phyloP scores from a whole-genome alignment of 92 coral and sea anemone genomes.

The Phenganax stokvisi region DNA sequence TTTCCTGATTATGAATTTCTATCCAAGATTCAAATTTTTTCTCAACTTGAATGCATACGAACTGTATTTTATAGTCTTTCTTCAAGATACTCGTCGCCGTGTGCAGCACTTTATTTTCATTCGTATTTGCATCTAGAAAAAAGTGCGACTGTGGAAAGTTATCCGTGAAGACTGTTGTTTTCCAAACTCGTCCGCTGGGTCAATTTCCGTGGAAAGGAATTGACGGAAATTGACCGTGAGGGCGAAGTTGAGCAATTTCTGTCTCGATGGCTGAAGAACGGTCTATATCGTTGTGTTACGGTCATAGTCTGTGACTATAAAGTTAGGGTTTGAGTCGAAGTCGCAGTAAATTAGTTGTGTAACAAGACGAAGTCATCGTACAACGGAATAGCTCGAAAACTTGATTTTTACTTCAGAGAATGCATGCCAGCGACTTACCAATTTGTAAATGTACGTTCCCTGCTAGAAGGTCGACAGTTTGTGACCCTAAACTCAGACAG shows the following conservation, averaged over 20 bases:
- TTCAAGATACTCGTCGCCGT: constrained; percentile 19
- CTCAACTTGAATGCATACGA: constrained; percentile 39
- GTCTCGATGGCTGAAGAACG: no score
- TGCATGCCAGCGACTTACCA: constrained; percentile 6
- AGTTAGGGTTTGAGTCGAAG: no score
- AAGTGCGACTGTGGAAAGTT: neutral
- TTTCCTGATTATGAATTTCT: neutral
- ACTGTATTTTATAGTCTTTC: constrained; percentile 8
- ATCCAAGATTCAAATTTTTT: constrained; percentile 27
- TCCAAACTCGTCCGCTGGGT: no score
- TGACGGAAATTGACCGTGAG: no score
- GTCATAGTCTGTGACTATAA: no score
- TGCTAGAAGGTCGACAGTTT: constrained; percentile 25
- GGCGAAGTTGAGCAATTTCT: no score
- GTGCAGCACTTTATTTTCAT: constrained; percentile 29
- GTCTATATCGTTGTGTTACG: no score
- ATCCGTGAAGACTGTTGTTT: neutral
- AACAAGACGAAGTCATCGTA: no score
- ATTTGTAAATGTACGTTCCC: constrained; percentile 28
- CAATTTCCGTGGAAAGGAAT: no score
- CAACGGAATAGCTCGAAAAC: neutral
- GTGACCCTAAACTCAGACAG: constrained; percentile 30
- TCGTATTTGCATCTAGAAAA: constrained; percentile 13
- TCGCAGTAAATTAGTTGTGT: no score
- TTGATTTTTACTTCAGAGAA: neutral